Conservation (phyloP, 2,113 vertebrate species). For the Ochotona princeps region DNA sequence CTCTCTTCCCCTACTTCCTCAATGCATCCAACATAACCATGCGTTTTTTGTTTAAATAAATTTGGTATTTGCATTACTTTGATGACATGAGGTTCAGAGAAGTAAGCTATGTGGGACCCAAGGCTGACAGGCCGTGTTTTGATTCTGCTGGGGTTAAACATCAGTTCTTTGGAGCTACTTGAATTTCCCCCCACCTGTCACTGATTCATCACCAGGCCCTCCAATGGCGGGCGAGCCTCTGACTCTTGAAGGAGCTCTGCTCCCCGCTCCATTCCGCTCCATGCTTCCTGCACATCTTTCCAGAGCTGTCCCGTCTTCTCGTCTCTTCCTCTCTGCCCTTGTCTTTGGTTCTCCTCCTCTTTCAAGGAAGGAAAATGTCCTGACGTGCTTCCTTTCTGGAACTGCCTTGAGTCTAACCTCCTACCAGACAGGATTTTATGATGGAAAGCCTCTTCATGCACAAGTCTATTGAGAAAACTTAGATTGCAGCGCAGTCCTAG, state of each 20-base stretch:
- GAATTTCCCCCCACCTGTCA: neutral
- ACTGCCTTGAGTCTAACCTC: neutral
- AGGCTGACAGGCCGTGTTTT: neutral
- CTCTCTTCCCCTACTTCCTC: too few relatives aligned
- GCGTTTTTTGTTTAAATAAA: neutral
- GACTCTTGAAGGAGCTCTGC: neutral
- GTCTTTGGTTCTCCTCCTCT: neutral
- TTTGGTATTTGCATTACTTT: neutral
- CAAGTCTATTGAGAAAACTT: neutral
- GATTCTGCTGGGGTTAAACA: slow-evolving; percentile 11
- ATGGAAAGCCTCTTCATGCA: neutral
- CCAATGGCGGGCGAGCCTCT: neutral
- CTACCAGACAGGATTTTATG: neutral
- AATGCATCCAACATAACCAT: neutral
- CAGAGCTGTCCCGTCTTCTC: too few relatives aligned
- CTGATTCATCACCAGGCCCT: neutral
- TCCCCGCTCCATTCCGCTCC: neutral
- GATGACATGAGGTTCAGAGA: neutral
- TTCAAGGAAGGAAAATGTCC: neutral
- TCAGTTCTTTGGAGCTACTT: neutral
- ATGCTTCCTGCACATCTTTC: neutral
- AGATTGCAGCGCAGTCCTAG: too few relatives aligned
- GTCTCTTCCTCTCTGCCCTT: neutral
- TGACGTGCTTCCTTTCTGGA: neutral
- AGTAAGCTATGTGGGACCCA: too few relatives aligned